Evolutionary conservation across 2,797 vertebrate genomes (phyloP).

Genomic region (Pelobates cultripes): DNA sequence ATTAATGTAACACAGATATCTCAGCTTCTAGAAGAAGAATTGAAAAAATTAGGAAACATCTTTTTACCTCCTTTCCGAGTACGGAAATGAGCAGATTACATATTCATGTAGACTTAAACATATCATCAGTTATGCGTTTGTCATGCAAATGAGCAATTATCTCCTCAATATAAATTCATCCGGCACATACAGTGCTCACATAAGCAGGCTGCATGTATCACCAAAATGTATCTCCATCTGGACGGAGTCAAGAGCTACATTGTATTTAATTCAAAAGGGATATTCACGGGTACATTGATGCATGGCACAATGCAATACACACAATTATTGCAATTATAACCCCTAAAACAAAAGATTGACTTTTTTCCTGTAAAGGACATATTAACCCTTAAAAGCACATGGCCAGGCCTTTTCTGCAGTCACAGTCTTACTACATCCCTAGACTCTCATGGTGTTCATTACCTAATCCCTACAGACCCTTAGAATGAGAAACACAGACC

Average conservation of each 20-base stretch:
- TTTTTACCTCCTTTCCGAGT: neutral
- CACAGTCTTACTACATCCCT: too few species aligned
- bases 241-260: neutral
- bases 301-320: neutral
- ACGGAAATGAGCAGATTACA: constrained; percentile 5
- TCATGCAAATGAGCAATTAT: constrained; percentile 12
- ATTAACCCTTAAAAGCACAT: too few species aligned
- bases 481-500: too few species aligned
- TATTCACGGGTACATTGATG: neutral
- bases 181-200: neutral
- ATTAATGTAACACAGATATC: neutral
- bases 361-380: too few species aligned
- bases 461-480: too few species aligned
- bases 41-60: neutral
- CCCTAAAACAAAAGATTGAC: too few species aligned
- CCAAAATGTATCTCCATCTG: constrained; percentile 3
- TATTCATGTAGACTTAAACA: constrained; percentile 1
- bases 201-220: neutral
- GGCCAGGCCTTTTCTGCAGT: too few species aligned
- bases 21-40: neutral
- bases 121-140: constrained; percentile 6
- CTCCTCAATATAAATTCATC: constrained; percentile 1
- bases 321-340: too few species aligned
- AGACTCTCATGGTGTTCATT: too few species aligned
- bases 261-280: neutral